Conservation (phyloP, 30 jellyfish, hydroid and myxozoan species). For the Catostylus mosaicus region DNA sequence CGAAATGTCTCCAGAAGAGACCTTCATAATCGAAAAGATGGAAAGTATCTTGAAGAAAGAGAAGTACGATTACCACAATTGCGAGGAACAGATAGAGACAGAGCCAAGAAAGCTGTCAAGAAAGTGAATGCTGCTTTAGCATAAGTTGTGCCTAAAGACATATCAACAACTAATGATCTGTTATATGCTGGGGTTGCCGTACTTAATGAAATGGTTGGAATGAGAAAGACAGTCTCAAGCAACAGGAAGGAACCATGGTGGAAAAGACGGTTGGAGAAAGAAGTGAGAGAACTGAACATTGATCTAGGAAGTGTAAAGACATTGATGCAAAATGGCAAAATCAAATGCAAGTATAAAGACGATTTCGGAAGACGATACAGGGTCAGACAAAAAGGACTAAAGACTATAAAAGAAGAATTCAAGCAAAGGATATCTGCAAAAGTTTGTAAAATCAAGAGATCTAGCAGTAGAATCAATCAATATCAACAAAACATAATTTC, state of each 20-base stretch:
- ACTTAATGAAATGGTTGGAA: conserved; percentile 32
- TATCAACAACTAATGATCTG: conserved; percentile 38
- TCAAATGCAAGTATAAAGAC: conserved; percentile 34
- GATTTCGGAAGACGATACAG: conserved; percentile 23
- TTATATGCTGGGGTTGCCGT: conserved; percentile 36
- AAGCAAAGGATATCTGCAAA: conserved; percentile 23
- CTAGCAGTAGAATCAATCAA: conserved; percentile 14
- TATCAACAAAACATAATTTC: conserved; percentile 20
- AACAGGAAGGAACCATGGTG: conserved; percentile 45
- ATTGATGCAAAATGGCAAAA: conserved; percentile 31
- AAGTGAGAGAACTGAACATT: conserved; percentile 29
- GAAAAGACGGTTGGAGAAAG: conserved; percentile 42
- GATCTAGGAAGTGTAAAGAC: conserved; percentile 18
- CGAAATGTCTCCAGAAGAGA: conserved; percentile 23
- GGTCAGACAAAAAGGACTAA: conserved; percentile 35
- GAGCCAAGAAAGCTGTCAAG: conserved; percentile 33
- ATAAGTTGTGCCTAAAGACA: conserved; percentile 38
- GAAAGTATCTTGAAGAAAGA: conserved; percentile 19
- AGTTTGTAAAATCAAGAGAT: conserved; percentile 24
- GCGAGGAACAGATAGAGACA: conserved; percentile 26
- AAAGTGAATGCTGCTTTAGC: conserved; percentile 24
- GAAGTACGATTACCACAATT: conserved; percentile 41
- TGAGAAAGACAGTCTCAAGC: conserved; percentile 21
- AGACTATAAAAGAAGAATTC: conserved; percentile 20
- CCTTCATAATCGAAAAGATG: conserved; percentile 16